phyloP scores from a whole-genome alignment of 2,113 vertebrate species.

The Rhinichthys klamathensis region DNA sequence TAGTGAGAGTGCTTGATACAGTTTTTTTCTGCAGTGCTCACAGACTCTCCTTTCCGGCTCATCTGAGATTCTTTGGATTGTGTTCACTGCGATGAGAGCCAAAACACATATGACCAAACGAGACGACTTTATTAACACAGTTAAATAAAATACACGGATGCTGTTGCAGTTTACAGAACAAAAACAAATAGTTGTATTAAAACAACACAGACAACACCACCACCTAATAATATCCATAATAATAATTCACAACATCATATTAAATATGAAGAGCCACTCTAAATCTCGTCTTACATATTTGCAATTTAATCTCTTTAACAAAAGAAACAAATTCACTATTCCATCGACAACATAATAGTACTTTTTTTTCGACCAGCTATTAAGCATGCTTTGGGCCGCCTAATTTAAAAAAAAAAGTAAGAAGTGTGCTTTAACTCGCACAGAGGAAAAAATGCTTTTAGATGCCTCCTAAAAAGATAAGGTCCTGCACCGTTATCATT shows the following conservation, averaged over 20 bases:
- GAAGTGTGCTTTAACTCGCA: constrained; percentile 60
- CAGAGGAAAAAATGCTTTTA: constrained; percentile 62
- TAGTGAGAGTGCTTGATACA: constrained; percentile 45
- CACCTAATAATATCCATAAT: background rate
- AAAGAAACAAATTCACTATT: background rate
- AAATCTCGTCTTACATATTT: background rate
- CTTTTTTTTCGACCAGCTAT: constrained; percentile 52
- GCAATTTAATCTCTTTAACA: background rate
- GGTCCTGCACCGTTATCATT: constrained; percentile 57
- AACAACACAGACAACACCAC: background rate
- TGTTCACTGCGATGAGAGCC: constrained; percentile 9
- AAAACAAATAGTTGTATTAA: background rate
- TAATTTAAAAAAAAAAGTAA: background rate
- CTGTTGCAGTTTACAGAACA: background rate
- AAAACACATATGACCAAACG: constrained; percentile 44
- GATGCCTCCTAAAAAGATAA: constrained; percentile 69
- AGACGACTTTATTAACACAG: constrained; percentile 4
- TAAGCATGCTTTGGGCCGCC: constrained; percentile 46
- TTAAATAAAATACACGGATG: background rate
- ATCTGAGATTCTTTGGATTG: constrained; percentile 35
- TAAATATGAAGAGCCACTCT: background rate
- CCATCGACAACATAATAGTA: constrained; percentile 60
- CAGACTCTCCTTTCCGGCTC: constrained; percentile 46
- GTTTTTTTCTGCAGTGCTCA: constrained; percentile 40
- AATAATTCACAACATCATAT: background rate